Conservation (phyloP, 2,797 vertebrate species). For the Galagoides demidoff region DNA sequence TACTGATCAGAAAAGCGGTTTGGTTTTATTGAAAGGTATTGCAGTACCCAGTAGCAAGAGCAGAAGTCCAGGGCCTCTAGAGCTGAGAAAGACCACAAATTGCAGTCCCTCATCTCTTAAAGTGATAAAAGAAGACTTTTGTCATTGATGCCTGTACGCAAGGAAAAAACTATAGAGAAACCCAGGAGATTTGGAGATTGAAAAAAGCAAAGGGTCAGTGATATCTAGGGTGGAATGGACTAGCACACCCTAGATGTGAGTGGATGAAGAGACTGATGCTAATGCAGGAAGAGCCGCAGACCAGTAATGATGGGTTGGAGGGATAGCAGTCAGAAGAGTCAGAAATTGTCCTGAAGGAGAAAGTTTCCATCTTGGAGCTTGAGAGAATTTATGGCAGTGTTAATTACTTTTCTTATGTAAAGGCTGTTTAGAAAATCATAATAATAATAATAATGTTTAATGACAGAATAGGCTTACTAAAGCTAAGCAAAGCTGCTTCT, state of each 20-base stretch:
- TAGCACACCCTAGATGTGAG: not conserved
- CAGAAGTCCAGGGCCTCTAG: slow-evolving; percentile 2
- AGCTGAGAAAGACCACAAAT: slow-evolving; percentile 36
- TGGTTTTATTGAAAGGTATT: not conserved
- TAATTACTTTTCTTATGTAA: slow-evolving; percentile 51
- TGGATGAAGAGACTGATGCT: not conserved
- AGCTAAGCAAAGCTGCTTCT: not conserved
- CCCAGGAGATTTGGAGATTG: not conserved
- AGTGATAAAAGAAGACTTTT: not conserved
- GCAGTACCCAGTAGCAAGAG: not conserved
- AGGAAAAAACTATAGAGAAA: not conserved
- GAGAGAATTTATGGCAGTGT: not conserved
- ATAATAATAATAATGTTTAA: slow-evolving; percentile 43
- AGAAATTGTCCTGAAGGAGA: not conserved
- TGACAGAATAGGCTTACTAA: not conserved
- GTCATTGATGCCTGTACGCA: not conserved
- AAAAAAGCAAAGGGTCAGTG: not conserved
- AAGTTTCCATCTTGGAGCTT: not conserved
- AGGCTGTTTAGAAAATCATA: slow-evolving; percentile 10
- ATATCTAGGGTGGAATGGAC: not conserved
- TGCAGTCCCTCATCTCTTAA: slow-evolving; percentile 4
- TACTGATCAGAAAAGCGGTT: not conserved
- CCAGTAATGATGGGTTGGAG: not conserved
- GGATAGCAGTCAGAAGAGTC: not conserved
- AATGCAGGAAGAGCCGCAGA: not conserved